A percentile compares a stretch with the other conserved stretches of the same genome.
Evolutionary conservation across 2,797 vertebrate genomes (phyloP).

Genomic region (Pangasius mekongensis): DNA sequence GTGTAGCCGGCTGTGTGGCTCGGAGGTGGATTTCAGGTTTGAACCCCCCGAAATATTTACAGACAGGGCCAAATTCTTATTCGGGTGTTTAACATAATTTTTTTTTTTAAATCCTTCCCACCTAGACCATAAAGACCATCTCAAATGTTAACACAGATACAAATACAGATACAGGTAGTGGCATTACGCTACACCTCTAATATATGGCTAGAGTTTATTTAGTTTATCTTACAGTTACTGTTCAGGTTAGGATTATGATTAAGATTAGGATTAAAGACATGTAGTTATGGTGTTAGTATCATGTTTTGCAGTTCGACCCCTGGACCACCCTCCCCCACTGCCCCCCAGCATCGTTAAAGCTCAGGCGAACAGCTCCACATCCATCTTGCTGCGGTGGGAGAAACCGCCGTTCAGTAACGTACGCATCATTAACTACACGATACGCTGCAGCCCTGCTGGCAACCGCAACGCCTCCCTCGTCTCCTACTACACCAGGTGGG

Average conservation of each 20-base stretch:
- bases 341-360: slow-evolving; percentile 90
- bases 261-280: slow-evolving; percentile 17
- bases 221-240: background rate
- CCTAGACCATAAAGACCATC: too few relatives aligned
- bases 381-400: slow-evolving; percentile 95
- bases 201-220: background rate
- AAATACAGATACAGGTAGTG: background rate
- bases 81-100: background rate
- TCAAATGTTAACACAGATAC: background rate
- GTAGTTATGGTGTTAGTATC: background rate
- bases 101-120: too few relatives aligned
- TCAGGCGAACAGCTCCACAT: slow-evolving; percentile 89
- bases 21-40: background rate
- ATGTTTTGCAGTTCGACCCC: slow-evolving; percentile 55
- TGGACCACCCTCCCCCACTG: slow-evolving; percentile 81
- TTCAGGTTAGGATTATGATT: slow-evolving; percentile 1
- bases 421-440: slow-evolving; percentile 92
- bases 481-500: slow-evolving; percentile 92
- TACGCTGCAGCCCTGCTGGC: slow-evolving; percentile 92
- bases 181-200: background rate
- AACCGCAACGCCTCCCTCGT: slow-evolving; percentile 92
- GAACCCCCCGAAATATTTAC: background rate
- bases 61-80: background rate
- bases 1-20: background rate
- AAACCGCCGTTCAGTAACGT: slow-evolving; percentile 89